Conservation (phyloP, 2,888 invertebrate species). For the Bedellia somnulentella region DNA sequence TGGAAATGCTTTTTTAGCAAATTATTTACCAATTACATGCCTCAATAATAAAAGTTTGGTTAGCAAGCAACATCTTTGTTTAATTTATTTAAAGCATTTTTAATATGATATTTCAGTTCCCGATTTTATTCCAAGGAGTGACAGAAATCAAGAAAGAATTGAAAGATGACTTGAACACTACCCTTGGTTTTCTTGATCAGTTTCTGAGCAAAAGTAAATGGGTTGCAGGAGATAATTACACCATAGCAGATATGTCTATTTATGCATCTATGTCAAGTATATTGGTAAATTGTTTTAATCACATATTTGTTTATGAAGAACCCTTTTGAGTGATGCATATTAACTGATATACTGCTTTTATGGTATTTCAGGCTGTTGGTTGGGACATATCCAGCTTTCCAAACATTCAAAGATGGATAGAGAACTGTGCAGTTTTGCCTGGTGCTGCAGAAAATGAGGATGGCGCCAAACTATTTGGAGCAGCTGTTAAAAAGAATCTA, state of each 20-base stretch:
- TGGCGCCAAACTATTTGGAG: slow-evolving; percentile 62
- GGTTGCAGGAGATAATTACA: slow-evolving; percentile 63
- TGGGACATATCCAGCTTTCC: slow-evolving; percentile 60
- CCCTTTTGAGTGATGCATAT: neutral
- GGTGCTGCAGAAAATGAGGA: slow-evolving; percentile 61
- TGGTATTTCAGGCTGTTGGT: slow-evolving; percentile 58
- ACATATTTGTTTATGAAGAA: neutral
- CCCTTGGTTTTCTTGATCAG: slow-evolving; percentile 61
- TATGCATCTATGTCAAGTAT: slow-evolving; percentile 59
- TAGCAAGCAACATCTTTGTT: too few relatives aligned
- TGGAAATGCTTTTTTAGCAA: too few relatives aligned
- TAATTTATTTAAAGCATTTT: too few relatives aligned
- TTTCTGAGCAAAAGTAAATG: slow-evolving; percentile 61
- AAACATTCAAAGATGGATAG: slow-evolving; percentile 62
- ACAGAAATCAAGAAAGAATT: slow-evolving; percentile 54
- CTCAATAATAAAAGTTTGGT: too few relatives aligned
- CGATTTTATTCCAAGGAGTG: slow-evolving; percentile 60
- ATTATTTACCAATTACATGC: too few relatives aligned
- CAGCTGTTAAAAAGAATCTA: slow-evolving; percentile 56
- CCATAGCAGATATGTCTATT: slow-evolving; percentile 66
- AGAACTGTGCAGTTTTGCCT: slow-evolving; percentile 58
- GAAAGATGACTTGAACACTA: slow-evolving; percentile 56
- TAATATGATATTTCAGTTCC: slow-evolving; percentile 62
- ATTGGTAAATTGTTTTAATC: slow-evolving; percentile 33
- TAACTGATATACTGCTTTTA: neutral